Evolutionary conservation across 1,140 invertebrate genomes (phyloP).

Genomic region (Scylla paramamosain): DNA sequence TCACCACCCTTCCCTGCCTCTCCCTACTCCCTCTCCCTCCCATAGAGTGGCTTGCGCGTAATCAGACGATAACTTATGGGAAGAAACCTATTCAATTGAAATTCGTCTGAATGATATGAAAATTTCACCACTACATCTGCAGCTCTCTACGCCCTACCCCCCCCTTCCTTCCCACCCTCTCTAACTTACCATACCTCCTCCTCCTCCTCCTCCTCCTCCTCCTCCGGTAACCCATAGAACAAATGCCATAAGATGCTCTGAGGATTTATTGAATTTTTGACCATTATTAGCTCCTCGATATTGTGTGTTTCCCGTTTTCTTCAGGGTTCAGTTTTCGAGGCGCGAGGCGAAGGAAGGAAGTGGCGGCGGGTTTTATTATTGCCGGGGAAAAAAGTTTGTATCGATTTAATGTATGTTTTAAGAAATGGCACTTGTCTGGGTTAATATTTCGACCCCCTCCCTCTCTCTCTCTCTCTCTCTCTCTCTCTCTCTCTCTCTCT

Average conservation of each 20-base stretch:
- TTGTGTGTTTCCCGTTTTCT: conserved; percentile 28
- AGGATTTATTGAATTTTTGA: conserved; percentile 62
- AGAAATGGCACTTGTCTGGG: conserved; percentile 62
- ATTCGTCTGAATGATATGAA: conserved; percentile 61
- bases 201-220: neutral
- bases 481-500: neutral
- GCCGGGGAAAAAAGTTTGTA: neutral
- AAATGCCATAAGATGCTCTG: conserved; percentile 70
- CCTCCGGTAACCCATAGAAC: conserved; percentile 59
- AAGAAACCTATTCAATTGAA: conserved; percentile 65
- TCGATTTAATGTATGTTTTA: conserved; percentile 60
- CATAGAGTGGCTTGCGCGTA: neutral
- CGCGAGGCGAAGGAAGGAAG: neutral
- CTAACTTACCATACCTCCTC: neutral
- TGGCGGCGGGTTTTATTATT: no score
- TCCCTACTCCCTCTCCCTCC: neutral
- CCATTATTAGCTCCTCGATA: conserved; percentile 56
- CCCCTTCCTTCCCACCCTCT: neutral
- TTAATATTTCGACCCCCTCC: conserved; percentile 53
- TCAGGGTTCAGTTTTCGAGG: neutral
- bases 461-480: neutral
- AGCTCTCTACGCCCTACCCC: neutral
- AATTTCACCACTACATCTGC: conserved; percentile 66
- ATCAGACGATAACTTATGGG: conserved; percentile 55
- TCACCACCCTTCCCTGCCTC: neutral